A percentile compares a stretch with the other conserved stretches of the same genome.
Evolutionary conservation across 1,140 invertebrate species (phyloP).

Genomic region (Cyclina sinensis): DNA sequence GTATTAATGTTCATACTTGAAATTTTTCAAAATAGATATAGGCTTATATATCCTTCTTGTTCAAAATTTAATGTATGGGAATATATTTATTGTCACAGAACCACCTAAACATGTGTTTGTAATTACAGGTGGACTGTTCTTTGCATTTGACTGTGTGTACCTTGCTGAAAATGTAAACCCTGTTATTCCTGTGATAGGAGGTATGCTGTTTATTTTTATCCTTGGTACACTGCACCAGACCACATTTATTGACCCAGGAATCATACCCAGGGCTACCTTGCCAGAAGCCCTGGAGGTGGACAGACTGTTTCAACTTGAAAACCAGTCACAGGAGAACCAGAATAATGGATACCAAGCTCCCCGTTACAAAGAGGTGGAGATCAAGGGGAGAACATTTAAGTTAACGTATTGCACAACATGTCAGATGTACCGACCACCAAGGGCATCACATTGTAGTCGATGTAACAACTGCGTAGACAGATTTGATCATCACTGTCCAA

Average conservation of each 20-base stretch:
- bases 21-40: no score
- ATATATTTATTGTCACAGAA: no score
- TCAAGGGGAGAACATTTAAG: conserved; percentile 61
- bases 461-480: conserved; percentile 68
- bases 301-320: conserved; percentile 47
- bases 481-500: conserved; percentile 68
- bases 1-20: no score
- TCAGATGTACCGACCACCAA: conserved; percentile 61
- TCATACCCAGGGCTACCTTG: conserved; percentile 60
- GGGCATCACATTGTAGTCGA: conserved; percentile 63
- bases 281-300: conserved; percentile 60
- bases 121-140: conserved; percentile 58
- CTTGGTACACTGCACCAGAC: conserved; percentile 51
- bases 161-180: conserved; percentile 57
- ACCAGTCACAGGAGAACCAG: conserved; percentile 37
- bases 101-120: neutral
- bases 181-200: conserved; percentile 64
- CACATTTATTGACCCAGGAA: conserved; percentile 64
- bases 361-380: conserved; percentile 59
- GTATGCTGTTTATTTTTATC: conserved; percentile 60
- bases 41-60: no score
- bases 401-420: conserved; percentile 59
- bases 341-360: conserved; percentile 53
- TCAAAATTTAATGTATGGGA: no score
- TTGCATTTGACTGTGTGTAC: conserved; percentile 63